Conservation (phyloP, 30 jellyfish, hydroid and myxozoan genomes). For the Morbakka virulenta region DNA sequence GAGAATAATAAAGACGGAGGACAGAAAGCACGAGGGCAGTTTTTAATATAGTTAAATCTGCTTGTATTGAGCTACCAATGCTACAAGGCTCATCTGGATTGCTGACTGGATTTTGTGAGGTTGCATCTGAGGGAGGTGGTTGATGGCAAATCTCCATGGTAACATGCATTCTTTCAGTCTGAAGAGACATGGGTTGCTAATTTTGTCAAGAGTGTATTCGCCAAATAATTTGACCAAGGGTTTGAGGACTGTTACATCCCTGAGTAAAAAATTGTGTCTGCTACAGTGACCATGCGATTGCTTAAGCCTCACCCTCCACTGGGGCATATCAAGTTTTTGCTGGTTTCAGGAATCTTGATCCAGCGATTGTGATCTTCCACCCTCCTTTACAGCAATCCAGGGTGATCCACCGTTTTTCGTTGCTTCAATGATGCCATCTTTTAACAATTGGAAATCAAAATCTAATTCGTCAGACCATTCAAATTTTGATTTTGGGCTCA, state of each 20-base stretch:
- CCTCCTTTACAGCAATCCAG: constrained; percentile 15
- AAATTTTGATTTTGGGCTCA: no score
- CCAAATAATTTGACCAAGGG: no score
- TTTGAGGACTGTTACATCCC: constrained; percentile 2
- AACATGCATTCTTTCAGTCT: not conserved
- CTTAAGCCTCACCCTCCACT: no score
- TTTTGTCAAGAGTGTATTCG: constrained; percentile 3
- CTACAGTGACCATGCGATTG: no score
- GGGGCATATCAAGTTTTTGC: no score
- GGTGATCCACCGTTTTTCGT: not conserved
- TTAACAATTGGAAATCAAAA: not conserved
- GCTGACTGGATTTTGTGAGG: constrained; percentile 27
- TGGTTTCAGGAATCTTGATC: no score
- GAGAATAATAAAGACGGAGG: no score
- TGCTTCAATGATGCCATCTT: constrained; percentile 10
- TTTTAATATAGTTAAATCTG: no score
- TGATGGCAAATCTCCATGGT: constrained; percentile 16
- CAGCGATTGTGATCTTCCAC: constrained; percentile 13
- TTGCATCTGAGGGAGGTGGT: constrained; percentile 17
- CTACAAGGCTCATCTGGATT: no score
- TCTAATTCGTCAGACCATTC: no score
- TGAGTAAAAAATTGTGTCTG: not conserved
- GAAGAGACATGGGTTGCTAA: constrained; percentile 4
- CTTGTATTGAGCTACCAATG: no score
- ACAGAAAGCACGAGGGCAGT: no score